Base-by-base conservation (phyloP, 2,113 vertebrate species). In the Festucalex cinctus region DNA sequence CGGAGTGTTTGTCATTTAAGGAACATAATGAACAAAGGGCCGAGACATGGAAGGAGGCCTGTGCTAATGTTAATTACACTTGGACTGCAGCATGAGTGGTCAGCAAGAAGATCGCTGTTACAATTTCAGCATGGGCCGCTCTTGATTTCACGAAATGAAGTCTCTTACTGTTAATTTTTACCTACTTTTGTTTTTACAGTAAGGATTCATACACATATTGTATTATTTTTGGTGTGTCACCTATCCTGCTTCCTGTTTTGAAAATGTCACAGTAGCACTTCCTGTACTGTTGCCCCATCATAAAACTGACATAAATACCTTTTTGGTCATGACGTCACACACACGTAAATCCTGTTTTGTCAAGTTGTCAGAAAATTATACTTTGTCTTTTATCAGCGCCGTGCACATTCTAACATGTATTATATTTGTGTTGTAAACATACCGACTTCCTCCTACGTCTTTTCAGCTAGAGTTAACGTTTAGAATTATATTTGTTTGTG, bases 1-100 rank as follows among this genome's bases (percentile, higher is more conserved):
- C 83, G 65, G 80, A 90, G 86, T 91, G 88, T 88, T 90, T 89
- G 86, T 83, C 80, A 88, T 90, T 90, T 87, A 85, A 85, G 79
- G 81, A 32, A 32, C 28, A 32, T n/a, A n/a, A n/a, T n/a, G 80
- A 85, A 90, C 89, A 90, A 90, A 90, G 73, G 75, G 61, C 74
- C 78, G 60, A 78, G 84, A 84, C 82, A 73, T 64, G 79, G 66
- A 79, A 78, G 78, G 86, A 84, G 78, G 71, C 68, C 73, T 77
- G 63, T 78, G 88, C 78, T 87, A 76, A 84, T 83, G 82, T 86
- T 46, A 7, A 46, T 46, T 46, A 20, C 39, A 13, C 17, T 46
- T 46, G 6, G 0, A 46, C 17, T 46, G 17, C 44, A 46, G 44
- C 44, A 46, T 46, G 16, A 46, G 16, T 19, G 3, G 16, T 19